These are phyloP conservation scores for Pitangus sulphuratus DNA, from an alignment of 2,797 vertebrate species.

Conservation along the genomic window DNA sequence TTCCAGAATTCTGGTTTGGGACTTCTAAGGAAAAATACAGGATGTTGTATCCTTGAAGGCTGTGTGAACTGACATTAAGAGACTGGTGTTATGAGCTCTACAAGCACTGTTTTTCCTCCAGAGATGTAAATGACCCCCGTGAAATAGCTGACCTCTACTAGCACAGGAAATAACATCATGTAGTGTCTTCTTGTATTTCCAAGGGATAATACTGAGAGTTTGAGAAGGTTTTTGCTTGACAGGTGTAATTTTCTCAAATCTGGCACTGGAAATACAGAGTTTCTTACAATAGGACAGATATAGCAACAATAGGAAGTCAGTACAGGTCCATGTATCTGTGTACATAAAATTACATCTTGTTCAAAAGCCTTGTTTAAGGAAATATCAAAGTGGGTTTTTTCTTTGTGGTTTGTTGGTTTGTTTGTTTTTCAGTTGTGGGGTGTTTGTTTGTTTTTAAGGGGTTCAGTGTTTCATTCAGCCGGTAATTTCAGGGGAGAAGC, in stretches of 20 bases:
- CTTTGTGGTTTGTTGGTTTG: neutral
- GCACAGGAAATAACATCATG: neutral
- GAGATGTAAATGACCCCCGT: neutral
- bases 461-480: neutral
- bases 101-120: neutral
- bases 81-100: neutral
- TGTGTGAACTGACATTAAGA: neutral
- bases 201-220: neutral
- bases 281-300: neutral
- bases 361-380: neutral
- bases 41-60: neutral
- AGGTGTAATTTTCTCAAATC: neutral
- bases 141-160: neutral
- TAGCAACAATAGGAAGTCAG: neutral
- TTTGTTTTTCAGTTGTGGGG: no score
- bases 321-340: neutral
- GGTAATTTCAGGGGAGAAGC: neutral
- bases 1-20: neutral
- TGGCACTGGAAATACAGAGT: rapidly evolving
- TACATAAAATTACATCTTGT: neutral
- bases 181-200: neutral
- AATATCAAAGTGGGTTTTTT: neutral
- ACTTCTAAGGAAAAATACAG: neutral
- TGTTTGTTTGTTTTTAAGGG: neutral
- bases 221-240: neutral